Evolutionary conservation across 2,888 invertebrate genomes (phyloP).

Genomic region (Chymomyza amoena): DNA sequence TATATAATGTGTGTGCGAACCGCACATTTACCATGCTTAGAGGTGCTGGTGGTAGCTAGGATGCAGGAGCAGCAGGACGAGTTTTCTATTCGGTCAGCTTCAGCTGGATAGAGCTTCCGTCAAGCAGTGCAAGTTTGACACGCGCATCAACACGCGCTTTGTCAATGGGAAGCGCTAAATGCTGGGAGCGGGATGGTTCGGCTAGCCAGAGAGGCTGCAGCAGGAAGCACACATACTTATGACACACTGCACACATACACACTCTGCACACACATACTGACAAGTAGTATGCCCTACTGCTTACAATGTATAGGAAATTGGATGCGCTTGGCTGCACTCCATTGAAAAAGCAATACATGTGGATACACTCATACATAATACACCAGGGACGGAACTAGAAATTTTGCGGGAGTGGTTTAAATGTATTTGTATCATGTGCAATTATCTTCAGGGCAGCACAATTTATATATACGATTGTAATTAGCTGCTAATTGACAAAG

Average conservation of each 20-base stretch:
- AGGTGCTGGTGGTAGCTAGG: background rate
- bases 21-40: constrained; percentile 33
- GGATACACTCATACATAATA: background rate
- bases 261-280: background rate
- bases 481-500: no score
- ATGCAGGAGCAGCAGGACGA: background rate
- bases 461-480: no score
- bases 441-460: no score
- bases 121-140: constrained; percentile 71
- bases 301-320: constrained; percentile 67
- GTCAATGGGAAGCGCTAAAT: constrained; percentile 43
- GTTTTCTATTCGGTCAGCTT: constrained; percentile 41
- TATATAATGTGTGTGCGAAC: constrained; percentile 54
- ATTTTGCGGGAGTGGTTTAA: background rate
- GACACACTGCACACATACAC: background rate
- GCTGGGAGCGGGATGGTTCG: constrained; percentile 3
- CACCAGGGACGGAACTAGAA: background rate
- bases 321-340: constrained; percentile 69
- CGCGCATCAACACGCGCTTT: constrained; percentile 66
- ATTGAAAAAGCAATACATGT: constrained; percentile 59
- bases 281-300: constrained; percentile 23
- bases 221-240: constrained; percentile 44
- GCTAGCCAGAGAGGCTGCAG: constrained; percentile 44
- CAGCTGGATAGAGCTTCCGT: constrained; percentile 56
- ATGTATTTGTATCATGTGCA: no score